Conservation (phyloP, 1,140 invertebrate genomes). For the Saccostrea glomerata region DNA sequence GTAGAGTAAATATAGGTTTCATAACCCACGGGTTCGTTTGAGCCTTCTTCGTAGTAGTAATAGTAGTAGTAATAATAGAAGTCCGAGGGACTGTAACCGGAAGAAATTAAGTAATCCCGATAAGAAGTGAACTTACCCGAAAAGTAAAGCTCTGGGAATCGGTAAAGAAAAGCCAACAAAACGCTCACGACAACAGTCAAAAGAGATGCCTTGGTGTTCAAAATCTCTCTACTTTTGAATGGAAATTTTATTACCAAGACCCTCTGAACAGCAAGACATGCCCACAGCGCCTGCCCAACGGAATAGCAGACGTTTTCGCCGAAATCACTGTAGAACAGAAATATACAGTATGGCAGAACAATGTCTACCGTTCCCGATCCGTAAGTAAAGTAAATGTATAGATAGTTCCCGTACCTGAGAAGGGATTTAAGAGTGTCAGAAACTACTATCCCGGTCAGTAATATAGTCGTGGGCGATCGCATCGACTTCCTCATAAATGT, state of each 20-base stretch:
- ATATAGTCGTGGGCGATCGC: slow-evolving; percentile 5
- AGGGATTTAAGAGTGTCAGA: not conserved
- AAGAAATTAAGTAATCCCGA: not conserved
- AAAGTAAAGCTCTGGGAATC: not conserved
- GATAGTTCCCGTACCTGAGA: slow-evolving; percentile 9
- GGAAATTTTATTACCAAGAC: slow-evolving; percentile 29
- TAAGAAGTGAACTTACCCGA: slow-evolving; percentile 14
- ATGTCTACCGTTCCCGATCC: not conserved
- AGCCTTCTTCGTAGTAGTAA: slow-evolving; percentile 27
- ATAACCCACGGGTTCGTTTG: not conserved
- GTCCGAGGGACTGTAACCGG: not conserved
- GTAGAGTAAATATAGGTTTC: slow-evolving; percentile 33
- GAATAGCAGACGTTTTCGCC: not conserved
- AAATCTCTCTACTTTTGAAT: slow-evolving; percentile 6
- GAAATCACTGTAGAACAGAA: slow-evolving; percentile 1
- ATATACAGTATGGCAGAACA: slow-evolving; percentile 9
- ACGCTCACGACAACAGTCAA: slow-evolving; percentile 7
- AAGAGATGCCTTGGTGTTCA: slow-evolving; percentile 29
- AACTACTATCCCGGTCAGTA: slow-evolving; percentile 4
- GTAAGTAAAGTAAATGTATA: slow-evolving; percentile 28
- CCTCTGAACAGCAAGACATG: slow-evolving; percentile 23
- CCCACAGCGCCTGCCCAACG: not conserved
- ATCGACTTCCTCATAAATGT: slow-evolving; percentile 20
- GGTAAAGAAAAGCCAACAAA: slow-evolving; percentile 6
- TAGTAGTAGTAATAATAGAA: slow-evolving; percentile 43